phyloP scores from a whole-genome alignment of 2,113 vertebrate genomes.

The Hippocampus guttulatus region DNA sequence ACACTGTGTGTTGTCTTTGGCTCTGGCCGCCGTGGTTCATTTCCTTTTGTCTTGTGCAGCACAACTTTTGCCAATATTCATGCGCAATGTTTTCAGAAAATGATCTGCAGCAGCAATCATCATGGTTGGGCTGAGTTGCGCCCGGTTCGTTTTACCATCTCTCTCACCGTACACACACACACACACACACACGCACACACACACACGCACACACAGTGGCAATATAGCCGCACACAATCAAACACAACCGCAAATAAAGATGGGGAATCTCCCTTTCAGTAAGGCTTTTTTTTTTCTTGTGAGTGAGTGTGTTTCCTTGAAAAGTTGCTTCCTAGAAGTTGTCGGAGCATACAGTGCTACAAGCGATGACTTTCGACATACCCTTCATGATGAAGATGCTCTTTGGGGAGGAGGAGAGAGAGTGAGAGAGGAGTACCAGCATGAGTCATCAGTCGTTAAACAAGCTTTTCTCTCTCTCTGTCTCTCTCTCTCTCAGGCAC shows the following conservation, averaged over 20 bases:
- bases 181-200: too few relatives aligned
- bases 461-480: slow-evolving; percentile 3
- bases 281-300: slow-evolving; percentile 30
- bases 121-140: slow-evolving; percentile 16
- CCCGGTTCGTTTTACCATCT: slow-evolving; percentile 4
- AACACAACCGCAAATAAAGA: slow-evolving; percentile 44
- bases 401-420: slow-evolving; percentile 9
- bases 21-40: slow-evolving; percentile 60
- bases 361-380: slow-evolving; percentile 13
- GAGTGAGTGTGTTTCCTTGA: slow-evolving; percentile 34
- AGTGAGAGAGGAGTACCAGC: neutral
- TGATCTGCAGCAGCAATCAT: slow-evolving; percentile 54
- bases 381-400: slow-evolving; percentile 18
- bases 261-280: slow-evolving; percentile 30
- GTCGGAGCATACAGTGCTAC: slow-evolving; percentile 17
- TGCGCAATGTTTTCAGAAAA: slow-evolving; percentile 70
- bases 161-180: neutral
- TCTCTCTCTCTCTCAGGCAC: neutral
- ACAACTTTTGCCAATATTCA: slow-evolving; percentile 68
- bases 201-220: neutral
- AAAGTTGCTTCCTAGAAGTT: slow-evolving; percentile 17
- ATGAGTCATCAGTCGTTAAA: slow-evolving; percentile 39
- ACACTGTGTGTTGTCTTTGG: slow-evolving; percentile 78
- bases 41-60: slow-evolving; percentile 75
- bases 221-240: slow-evolving; percentile 25